Conservation (phyloP, 1,140 invertebrate species). For the Oscheius sp. region DNA sequence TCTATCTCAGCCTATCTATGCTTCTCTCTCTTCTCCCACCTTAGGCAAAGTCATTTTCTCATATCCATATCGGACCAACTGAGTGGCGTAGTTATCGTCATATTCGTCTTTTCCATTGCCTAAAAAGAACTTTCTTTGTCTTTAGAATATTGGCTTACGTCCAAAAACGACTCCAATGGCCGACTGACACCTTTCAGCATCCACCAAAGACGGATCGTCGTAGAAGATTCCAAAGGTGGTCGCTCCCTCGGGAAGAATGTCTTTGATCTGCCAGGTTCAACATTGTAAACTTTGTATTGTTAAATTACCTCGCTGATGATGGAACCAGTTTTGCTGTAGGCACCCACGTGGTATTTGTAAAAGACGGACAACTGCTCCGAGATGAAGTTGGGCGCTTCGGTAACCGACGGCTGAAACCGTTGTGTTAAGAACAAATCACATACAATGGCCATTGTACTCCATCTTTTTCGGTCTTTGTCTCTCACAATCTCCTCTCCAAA, state of each 20-base stretch:
- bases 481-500: too few relatives aligned
- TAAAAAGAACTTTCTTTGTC: too few relatives aligned
- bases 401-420: not conserved
- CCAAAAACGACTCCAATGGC: conserved; percentile 39
- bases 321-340: conserved; percentile 20
- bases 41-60: conserved; percentile 40
- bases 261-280: conserved; percentile 4
- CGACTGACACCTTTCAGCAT: conserved; percentile 42
- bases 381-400: not conserved
- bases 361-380: conserved; percentile 27
- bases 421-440: too few relatives aligned
- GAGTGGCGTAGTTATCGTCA: conserved; percentile 42
- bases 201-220: conserved; percentile 34
- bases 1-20: not conserved
- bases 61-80: conserved; percentile 43
- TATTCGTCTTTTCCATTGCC: conserved; percentile 21
- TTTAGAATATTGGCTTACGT: too few relatives aligned
- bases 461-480: too few relatives aligned
- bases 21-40: conserved; percentile 33
- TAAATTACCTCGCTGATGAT: conserved; percentile 19
- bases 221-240: conserved; percentile 46
- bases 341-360: conserved; percentile 42
- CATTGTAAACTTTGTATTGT: not conserved
- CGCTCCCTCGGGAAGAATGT: conserved; percentile 25
- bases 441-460: too few relatives aligned